Conservation (phyloP, 2,888 invertebrate genomes). For the Pimpla rufipes region DNA sequence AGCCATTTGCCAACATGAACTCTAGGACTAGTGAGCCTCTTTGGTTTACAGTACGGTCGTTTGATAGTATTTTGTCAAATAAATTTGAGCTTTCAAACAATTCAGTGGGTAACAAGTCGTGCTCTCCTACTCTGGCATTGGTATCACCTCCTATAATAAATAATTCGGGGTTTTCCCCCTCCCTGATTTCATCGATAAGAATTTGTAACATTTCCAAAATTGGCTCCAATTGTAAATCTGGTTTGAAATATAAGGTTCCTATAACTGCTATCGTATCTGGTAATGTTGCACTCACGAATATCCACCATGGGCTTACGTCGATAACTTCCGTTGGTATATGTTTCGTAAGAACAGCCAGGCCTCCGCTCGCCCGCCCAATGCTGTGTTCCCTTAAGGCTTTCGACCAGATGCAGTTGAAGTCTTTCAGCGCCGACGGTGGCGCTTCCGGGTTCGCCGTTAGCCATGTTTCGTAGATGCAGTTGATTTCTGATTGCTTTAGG, state of each 20-base stretch:
- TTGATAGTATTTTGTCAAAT: not conserved
- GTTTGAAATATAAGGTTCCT: constrained; percentile 37
- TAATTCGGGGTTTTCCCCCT: not conserved
- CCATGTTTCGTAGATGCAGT: constrained; percentile 29
- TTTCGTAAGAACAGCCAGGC: constrained; percentile 7
- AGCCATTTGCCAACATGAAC: constrained; percentile 25
- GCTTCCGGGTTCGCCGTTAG: not conserved
- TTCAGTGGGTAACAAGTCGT: constrained; percentile 30
- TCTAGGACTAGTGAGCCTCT: constrained; percentile 17
- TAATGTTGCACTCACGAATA: constrained; percentile 23
- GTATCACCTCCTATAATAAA: constrained; percentile 31
- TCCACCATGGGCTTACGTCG: constrained; percentile 41
- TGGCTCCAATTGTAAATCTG: constrained; percentile 15
- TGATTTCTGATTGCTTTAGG: not conserved
- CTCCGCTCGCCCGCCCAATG: constrained; percentile 25
- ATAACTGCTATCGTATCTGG: constrained; percentile 29
- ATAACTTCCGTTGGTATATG: constrained; percentile 12
- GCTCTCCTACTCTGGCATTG: constrained; percentile 30
- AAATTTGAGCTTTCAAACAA: not conserved
- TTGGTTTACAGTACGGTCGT: not conserved
- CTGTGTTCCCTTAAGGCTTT: constrained; percentile 19
- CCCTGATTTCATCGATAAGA: constrained; percentile 13
- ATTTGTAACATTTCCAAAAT: constrained; percentile 20
- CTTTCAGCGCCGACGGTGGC: not conserved
- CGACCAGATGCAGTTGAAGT: constrained; percentile 19